Base-by-base conservation (phyloP, 2,113 vertebrate species). In the Holacanthus passer region DNA sequence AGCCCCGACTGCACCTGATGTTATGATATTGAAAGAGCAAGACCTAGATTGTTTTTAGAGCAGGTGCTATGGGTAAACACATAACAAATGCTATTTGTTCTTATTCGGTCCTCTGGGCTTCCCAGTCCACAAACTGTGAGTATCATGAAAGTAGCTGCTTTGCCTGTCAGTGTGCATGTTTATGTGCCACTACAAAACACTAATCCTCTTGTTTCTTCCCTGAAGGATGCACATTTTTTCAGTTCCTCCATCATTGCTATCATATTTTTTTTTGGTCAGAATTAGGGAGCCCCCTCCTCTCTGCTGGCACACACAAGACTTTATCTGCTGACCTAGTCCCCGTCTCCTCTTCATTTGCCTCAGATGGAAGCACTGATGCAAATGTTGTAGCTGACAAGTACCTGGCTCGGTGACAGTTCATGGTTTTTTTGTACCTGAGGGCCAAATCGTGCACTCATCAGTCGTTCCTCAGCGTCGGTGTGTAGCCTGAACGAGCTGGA, bases 301-400 rank as follows among this genome's bases (percentile, higher is more conserved):
- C 63, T 75, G 64, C 86, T 82, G 81, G n/a, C n/a, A 84, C 65
- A 55, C 53, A 79, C 67, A 73, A 76, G 73, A 59, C 39, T 47
- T 69, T 35, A 62, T 76, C 80, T 82, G 81, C 84, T 81, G 79
- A 86, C 82, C 48, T 41, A 72, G 68, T 43, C 69, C 67, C 24
- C 22, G 27, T 73, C 45, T 71, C 39, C 48, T 82, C 55, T 56
- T 82, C 59, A 64, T 86, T 77, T 83, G 29, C 59, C 77, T 70
- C 77, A 78, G 60, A 71, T 70, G 19, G 41, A 81, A 69, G 53
- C 71, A 69, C 39, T 32, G 58, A 88, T 85, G 84, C 83, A 86
- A 47, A 79, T 79, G 55, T n/a, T 76, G 58, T 68, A 43, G 43
- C 73, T 65, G 72, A 81, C 27, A 29, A 35, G 35, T 37, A 68